Conservation (phyloP, 2,888 invertebrate species). For the Chironomus tentans region DNA sequence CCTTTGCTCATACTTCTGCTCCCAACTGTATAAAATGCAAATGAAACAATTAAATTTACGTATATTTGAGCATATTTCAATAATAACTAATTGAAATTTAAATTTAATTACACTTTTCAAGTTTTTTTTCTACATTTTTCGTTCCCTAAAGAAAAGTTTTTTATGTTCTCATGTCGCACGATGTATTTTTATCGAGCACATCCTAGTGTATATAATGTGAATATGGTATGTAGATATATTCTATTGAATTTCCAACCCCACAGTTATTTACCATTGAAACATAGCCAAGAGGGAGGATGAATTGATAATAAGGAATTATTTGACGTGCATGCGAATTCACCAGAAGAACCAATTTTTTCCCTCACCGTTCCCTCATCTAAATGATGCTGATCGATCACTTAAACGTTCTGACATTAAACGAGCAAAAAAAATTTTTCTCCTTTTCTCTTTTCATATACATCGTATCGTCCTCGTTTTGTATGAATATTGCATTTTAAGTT, state of each 20-base stretch:
- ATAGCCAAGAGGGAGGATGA: not conserved
- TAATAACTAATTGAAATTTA: constrained; percentile 26
- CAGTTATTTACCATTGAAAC: not conserved
- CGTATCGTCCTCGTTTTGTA: not conserved
- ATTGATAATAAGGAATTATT: constrained; percentile 8
- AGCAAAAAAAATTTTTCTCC: not conserved
- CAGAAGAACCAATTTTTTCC: not conserved
- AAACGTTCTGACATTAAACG: not conserved
- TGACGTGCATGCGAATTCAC: not conserved
- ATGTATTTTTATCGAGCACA: too few species aligned
- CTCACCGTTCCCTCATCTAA: not conserved
- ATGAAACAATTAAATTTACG: constrained; percentile 1
- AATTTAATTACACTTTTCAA: constrained; percentile 17
- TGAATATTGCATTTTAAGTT: constrained; percentile 26
- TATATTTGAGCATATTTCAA: constrained; percentile 9
- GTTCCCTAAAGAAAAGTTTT: not conserved
- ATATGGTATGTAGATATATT: not conserved
- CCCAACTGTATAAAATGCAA: not conserved
- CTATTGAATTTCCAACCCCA: not conserved
- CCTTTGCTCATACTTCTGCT: not conserved
- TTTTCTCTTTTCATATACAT: not conserved
- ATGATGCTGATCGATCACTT: constrained; percentile 23
- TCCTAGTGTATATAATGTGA: not conserved
- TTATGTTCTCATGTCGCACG: too few species aligned
- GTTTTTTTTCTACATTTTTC: not conserved